Percentiles rank a stretch among this genome's conserved stretches.
phyloP scores from a whole-genome alignment of 2,113 vertebrate genomes.

The Falco punctatus region DNA sequence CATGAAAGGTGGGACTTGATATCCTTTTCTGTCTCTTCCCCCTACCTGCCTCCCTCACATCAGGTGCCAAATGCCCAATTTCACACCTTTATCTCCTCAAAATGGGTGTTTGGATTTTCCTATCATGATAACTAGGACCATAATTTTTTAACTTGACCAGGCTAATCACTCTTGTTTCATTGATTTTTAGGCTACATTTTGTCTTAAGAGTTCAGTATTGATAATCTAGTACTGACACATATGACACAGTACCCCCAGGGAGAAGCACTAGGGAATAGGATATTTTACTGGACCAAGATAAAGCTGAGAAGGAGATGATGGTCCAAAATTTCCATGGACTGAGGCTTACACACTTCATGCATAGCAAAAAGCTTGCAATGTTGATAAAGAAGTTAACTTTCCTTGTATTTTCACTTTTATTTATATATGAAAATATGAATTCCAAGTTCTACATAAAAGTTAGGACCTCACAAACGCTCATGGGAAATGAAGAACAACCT shows the following conservation, averaged over 20 bases:
- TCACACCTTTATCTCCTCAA: background rate
- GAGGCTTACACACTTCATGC: background rate
- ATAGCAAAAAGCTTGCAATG: background rate
- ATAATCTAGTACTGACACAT: background rate
- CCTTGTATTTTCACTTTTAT: background rate
- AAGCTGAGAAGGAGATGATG: background rate
- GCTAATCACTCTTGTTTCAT: background rate
- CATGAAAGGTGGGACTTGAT: background rate
- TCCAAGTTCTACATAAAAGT: background rate
- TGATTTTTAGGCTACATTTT: background rate
- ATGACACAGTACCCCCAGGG: background rate
- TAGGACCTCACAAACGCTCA: background rate
- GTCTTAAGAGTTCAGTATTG: background rate
- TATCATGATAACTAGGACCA: background rate
- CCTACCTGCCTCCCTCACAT: background rate
- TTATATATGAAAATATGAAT: background rate
- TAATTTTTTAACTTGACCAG: background rate
- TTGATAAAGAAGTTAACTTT: background rate
- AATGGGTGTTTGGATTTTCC: background rate
- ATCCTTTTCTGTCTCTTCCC: background rate
- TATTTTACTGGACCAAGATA: background rate
- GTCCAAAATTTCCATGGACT: background rate
- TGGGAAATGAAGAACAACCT: background rate
- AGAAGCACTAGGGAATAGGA: background rate
- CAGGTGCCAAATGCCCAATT: background rate